Conservation (phyloP, 2,888 invertebrate genomes). For the Parelbella ahira region DNA sequence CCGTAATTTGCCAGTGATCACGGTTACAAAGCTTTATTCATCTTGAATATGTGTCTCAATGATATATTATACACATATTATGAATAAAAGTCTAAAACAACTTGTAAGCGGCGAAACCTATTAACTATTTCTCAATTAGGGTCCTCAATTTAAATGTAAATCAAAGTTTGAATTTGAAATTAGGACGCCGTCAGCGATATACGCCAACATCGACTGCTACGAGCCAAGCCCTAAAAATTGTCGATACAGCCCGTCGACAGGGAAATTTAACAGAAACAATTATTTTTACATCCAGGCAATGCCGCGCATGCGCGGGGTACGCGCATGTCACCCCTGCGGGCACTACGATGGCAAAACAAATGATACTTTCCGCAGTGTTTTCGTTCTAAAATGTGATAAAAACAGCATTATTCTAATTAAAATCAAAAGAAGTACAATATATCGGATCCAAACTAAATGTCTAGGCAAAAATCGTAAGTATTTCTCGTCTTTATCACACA, state of each 20-base stretch:
- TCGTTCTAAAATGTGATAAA: conserved; percentile 15
- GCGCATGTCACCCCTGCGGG: conserved; percentile 54
- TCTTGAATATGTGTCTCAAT: too few species aligned
- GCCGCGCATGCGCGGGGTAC: conserved; percentile 53
- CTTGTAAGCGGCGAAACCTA: too few species aligned
- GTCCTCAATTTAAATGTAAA: too few species aligned
- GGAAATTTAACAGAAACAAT: conserved; percentile 69
- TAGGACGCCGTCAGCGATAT: background rate
- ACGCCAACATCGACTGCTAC: conserved; percentile 12
- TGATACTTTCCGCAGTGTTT: conserved; percentile 28
- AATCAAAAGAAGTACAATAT: too few species aligned
- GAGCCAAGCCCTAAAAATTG: conserved; percentile 56
- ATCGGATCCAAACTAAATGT: background rate
- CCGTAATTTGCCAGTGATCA: too few species aligned
- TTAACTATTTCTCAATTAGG: too few species aligned
- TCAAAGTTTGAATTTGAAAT: background rate
- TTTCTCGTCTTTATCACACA: too few species aligned
- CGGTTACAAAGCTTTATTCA: too few species aligned
- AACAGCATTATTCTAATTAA: too few species aligned
- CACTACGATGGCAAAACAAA: conserved; percentile 41
- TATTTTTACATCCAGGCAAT: conserved; percentile 19
- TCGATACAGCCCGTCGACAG: conserved; percentile 46
- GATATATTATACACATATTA: too few species aligned
- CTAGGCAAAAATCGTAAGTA: conserved; percentile 9
- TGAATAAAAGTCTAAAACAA: too few species aligned